Evolutionary conservation across 2,113 vertebrate genomes (phyloP).

Genomic region (Vulpes ferrilata): DNA sequence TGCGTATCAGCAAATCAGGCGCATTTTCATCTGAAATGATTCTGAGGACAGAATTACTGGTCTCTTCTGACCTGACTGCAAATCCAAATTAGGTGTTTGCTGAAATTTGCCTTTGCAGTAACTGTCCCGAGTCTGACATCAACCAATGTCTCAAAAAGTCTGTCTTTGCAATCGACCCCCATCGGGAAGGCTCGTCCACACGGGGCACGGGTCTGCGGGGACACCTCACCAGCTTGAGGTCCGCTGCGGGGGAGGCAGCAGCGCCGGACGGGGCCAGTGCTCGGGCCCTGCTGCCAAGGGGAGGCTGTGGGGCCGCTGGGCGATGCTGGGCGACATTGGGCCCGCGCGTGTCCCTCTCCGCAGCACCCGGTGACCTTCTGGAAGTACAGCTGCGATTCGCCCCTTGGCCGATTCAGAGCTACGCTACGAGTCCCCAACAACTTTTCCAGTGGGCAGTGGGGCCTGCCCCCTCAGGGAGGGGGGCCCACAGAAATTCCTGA

Average conservation of each 20-base stretch:
- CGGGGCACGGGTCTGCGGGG: too few species aligned
- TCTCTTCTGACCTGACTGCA: not conserved
- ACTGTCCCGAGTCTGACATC: not conserved
- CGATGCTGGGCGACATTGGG: too few species aligned
- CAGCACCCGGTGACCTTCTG: not conserved
- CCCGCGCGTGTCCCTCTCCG: too few species aligned
- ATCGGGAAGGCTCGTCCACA: too few species aligned
- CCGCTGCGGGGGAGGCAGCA: too few species aligned
- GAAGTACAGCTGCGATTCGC: not conserved
- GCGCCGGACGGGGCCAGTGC: too few species aligned
- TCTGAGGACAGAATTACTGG: not conserved
- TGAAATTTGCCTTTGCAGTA: not conserved
- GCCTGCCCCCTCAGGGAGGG: not conserved
- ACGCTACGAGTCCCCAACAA: not conserved
- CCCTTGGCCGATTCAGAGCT: not conserved
- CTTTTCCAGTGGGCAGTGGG: not conserved
- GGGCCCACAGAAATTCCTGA: slow-evolving; percentile 14
- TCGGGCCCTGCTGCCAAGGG: too few species aligned
- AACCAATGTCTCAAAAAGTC: not conserved
- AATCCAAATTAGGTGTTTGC: not conserved
- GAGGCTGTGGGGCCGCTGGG: too few species aligned
- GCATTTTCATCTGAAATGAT: slow-evolving; percentile 18
- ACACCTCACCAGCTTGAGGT: too few species aligned
- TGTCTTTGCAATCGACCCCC: not conserved
- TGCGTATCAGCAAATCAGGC: not conserved